A percentile compares a stretch with the other conserved stretches of the same genome.
Evolutionary conservation across 1,140 invertebrate genomes (phyloP).

Genomic region (Camponotus floridanus): DNA sequence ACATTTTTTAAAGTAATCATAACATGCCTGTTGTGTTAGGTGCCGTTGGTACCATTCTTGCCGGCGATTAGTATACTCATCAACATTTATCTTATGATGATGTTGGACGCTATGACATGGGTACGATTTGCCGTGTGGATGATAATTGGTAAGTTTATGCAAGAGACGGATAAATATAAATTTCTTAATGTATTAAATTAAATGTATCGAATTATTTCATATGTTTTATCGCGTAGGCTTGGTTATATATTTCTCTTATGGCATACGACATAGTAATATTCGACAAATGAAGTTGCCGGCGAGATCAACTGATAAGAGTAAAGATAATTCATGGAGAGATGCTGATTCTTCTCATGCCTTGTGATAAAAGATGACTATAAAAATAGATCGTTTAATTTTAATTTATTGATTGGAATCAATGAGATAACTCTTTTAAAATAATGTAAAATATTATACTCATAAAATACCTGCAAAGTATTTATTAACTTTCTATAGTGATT

Average conservation of each 20-base stretch:
- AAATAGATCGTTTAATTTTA: not conserved
- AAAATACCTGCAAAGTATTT: constrained; percentile 3
- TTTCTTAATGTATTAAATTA: not conserved
- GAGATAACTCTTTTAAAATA: not conserved
- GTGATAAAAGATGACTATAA: constrained; percentile 5
- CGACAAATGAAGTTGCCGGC: not conserved
- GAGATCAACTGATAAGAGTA: not conserved
- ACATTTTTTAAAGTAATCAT: not conserved
- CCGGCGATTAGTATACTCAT: constrained; percentile 89
- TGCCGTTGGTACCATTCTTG: constrained; percentile 90
- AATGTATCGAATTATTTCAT: not conserved
- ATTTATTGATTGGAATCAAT: constrained; percentile 18
- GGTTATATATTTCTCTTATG: constrained; percentile 78
- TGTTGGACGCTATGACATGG: constrained; percentile 89
- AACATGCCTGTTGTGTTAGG: constrained; percentile 80
- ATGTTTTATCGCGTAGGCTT: constrained; percentile 66
- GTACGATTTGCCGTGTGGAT: constrained; percentile 90
- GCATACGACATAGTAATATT: constrained; percentile 75
- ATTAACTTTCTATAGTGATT: not conserved
- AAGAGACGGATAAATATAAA: too few species aligned
- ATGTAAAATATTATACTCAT: not conserved
- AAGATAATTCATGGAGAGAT: not conserved
- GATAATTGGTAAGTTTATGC: constrained; percentile 68
- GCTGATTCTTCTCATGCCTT: not conserved
- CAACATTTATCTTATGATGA: constrained; percentile 91